Conservation (phyloP, 2,797 vertebrate genomes). For the Pygocentrus nattereri region DNA sequence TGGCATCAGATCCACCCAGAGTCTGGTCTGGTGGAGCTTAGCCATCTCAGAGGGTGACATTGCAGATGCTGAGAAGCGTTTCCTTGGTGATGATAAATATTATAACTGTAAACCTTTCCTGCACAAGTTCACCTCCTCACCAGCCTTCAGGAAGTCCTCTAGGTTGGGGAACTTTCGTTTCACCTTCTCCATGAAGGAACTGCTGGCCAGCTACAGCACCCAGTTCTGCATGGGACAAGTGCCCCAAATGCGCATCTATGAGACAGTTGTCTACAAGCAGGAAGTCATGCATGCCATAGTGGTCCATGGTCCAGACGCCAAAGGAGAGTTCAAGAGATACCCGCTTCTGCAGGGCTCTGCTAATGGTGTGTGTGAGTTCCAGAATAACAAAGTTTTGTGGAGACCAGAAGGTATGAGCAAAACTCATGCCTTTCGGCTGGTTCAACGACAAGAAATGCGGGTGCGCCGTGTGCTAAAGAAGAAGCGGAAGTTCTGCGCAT, state of each 20-base stretch:
- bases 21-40: conserved; percentile 44
- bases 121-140: conserved; percentile 44
- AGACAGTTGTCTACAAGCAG: conserved; percentile 46
- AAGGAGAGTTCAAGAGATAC: conserved; percentile 5
- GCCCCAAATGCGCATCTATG: conserved; percentile 30
- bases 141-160: conserved; percentile 45
- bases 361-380: conserved; percentile 20
- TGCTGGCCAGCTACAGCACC: conserved; percentile 9
- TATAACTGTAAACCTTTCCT: conserved; percentile 22
- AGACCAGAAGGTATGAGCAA: conserved; percentile 37
- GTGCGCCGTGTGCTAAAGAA: not conserved
- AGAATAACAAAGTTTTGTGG: conserved; percentile 32
- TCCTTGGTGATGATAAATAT: not conserved
- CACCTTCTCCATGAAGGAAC: conserved; percentile 18
- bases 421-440: conserved; percentile 9
- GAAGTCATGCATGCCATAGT: conserved; percentile 45
- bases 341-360: conserved; percentile 19
- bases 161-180: conserved; percentile 45
- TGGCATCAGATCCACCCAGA: no score
- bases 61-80: not conserved
- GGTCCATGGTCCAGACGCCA: conserved; percentile 22
- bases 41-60: conserved; percentile 17
- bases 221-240: conserved; percentile 26
- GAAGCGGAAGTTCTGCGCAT: not conserved
- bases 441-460: not conserved